Conservation (phyloP, 2,888 invertebrate species). For the Lasioglossum vierecki region DNA sequence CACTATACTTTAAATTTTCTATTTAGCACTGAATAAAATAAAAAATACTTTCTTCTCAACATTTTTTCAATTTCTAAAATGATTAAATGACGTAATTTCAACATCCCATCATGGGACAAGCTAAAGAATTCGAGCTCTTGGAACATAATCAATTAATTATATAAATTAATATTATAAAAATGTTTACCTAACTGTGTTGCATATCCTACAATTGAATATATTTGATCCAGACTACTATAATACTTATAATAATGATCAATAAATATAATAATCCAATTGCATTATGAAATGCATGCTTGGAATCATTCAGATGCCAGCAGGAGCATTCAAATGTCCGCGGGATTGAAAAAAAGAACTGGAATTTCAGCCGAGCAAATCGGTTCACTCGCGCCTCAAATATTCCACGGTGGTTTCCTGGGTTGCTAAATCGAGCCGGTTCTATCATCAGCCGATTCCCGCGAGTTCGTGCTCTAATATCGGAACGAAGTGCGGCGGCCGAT, state of each 20-base stretch:
- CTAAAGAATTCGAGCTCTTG: background rate
- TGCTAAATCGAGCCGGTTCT: constrained; percentile 62
- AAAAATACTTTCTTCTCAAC: too few relatives aligned
- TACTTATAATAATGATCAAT: background rate
- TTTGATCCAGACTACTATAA: background rate
- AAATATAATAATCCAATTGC: background rate
- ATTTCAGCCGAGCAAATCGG: constrained; percentile 36
- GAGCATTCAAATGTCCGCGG: background rate
- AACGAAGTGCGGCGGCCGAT: background rate
- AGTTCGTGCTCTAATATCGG: constrained; percentile 5
- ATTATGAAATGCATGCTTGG: background rate
- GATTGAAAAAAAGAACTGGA: background rate
- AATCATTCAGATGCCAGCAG: background rate
- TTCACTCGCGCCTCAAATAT: constrained; percentile 49
- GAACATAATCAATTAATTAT: background rate
- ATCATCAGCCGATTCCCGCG: constrained; percentile 43
- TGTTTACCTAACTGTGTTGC: background rate
- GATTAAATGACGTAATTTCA: too few relatives aligned
- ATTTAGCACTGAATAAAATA: background rate
- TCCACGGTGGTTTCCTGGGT: constrained; percentile 40
- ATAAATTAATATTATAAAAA: background rate
- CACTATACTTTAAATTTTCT: background rate
- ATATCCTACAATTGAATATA: background rate
- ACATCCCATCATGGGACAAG: too few relatives aligned
- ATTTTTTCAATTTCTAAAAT: too few relatives aligned